Percentiles rank a stretch among this genome's conserved stretches.
Conservation (phyloP, 2,797 vertebrate genomes). For the Lophotriccus pileatus region DNA sequence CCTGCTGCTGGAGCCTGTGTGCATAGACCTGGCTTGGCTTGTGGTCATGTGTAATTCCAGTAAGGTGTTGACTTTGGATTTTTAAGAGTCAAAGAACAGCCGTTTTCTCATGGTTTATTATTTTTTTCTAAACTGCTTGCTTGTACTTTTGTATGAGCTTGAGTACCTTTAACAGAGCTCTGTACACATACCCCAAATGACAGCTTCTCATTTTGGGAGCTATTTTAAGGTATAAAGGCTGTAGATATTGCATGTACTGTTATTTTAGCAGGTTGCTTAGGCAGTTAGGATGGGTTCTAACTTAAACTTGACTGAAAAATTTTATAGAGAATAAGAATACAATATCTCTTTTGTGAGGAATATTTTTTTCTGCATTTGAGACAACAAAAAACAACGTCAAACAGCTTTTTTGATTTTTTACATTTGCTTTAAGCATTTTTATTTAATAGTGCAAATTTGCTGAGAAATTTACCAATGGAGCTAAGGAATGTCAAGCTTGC, state of each 20-base stretch:
- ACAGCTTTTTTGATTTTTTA: accelerated
- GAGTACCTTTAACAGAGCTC: background rate
- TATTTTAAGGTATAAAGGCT: background rate
- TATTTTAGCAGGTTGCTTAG: background rate
- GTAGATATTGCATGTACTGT: background rate
- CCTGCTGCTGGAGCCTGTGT: background rate
- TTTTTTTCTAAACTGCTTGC: background rate
- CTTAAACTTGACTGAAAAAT: background rate
- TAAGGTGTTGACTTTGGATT: background rate
- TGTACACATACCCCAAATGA: background rate
- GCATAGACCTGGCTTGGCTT: background rate
- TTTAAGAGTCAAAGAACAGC: background rate
- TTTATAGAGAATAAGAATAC: background rate
- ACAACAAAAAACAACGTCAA: background rate
- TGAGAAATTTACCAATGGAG: background rate
- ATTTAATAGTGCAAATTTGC: background rate
- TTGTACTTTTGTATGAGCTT: background rate
- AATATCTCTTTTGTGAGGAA: background rate
- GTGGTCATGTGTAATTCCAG: background rate
- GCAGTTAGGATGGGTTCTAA: background rate
- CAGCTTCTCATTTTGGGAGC: background rate
- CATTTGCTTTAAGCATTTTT: background rate
- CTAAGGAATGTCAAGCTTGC: background rate
- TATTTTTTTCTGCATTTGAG: background rate
- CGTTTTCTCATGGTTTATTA: background rate